Conservation (phyloP, 2,888 invertebrate species). For the Nymphalis polychloros region DNA sequence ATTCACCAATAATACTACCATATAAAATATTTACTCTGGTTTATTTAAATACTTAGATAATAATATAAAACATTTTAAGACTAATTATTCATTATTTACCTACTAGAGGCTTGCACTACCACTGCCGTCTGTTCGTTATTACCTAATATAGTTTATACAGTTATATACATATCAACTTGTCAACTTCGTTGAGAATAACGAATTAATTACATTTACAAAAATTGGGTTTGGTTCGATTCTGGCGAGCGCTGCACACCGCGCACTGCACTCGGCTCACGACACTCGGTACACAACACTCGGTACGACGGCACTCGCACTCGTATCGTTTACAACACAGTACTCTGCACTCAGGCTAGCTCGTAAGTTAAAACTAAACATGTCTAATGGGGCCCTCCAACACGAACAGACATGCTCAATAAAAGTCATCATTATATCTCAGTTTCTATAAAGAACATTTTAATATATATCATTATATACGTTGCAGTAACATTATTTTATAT, state of each 20-base stretch:
- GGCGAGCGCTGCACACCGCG: slow-evolving; percentile 35
- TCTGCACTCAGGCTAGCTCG: slow-evolving; percentile 12
- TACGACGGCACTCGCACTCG: slow-evolving; percentile 21
- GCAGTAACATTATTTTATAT: slow-evolving; percentile 80
- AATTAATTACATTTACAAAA: slow-evolving; percentile 50
- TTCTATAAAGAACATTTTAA: slow-evolving; percentile 69
- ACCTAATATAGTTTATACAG: slow-evolving; percentile 50
- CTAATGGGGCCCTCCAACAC: slow-evolving; percentile 19
- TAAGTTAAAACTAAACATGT: slow-evolving; percentile 12
- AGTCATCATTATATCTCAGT: slow-evolving; percentile 72
- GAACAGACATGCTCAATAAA: slow-evolving; percentile 64
- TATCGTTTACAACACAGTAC: slow-evolving; percentile 21
- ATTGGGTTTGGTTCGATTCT: slow-evolving; percentile 47
- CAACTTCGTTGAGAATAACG: slow-evolving; percentile 54
- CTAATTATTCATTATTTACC: slow-evolving; percentile 68
- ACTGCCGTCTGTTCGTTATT: slow-evolving; percentile 46
- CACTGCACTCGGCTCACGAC: slow-evolving; percentile 12
- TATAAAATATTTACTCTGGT: slow-evolving; percentile 76
- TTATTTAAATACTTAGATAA: slow-evolving; percentile 76
- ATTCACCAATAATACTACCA: slow-evolving; percentile 65
- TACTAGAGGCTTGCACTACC: slow-evolving; percentile 56
- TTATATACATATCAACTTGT: slow-evolving; percentile 52
- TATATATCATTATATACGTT: slow-evolving; percentile 76
- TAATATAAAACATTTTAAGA: slow-evolving; percentile 76
- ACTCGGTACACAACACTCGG: slow-evolving; percentile 17